These are phyloP conservation scores for Timema podura DNA, from an alignment of 2,888 invertebrate species.

Conservation along the genomic window DNA sequence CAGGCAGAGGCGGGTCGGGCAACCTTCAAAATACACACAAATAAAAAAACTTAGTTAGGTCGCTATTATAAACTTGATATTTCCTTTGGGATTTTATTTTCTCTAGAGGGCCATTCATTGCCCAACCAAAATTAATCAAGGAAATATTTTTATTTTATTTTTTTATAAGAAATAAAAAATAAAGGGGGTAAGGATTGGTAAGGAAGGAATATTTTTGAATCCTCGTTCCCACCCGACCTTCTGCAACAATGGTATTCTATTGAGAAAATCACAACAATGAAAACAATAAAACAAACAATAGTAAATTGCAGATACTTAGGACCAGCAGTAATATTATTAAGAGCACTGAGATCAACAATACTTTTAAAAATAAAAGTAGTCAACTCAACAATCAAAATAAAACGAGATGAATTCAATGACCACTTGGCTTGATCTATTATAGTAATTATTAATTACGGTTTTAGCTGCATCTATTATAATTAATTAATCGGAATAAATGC, in stretches of 20 bases:
- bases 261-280: not conserved
- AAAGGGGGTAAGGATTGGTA: conserved; percentile 9
- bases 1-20: conserved; percentile 28
- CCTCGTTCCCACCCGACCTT: conserved; percentile 46
- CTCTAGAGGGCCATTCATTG: too few species aligned
- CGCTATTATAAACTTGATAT: not conserved
- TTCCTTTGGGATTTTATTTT: not conserved
- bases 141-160: too few species aligned
- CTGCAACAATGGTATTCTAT: conserved; percentile 10
- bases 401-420: not conserved
- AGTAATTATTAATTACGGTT: too few species aligned
- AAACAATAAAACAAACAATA: not conserved
- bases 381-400: not conserved
- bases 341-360: not conserved
- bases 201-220: conserved; percentile 5
- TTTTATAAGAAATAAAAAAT: too few species aligned
- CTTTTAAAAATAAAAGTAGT: not conserved
- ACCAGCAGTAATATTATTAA: too few species aligned
- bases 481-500: too few species aligned
- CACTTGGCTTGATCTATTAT: too few species aligned
- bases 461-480: too few species aligned
- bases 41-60: conserved; percentile 25
- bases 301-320: not conserved
- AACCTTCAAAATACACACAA: conserved; percentile 33
- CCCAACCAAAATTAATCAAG: too few species aligned